Evolutionary conservation across 2,113 vertebrate genomes (phyloP).

Genomic region (Cyanoliseus patagonus): DNA sequence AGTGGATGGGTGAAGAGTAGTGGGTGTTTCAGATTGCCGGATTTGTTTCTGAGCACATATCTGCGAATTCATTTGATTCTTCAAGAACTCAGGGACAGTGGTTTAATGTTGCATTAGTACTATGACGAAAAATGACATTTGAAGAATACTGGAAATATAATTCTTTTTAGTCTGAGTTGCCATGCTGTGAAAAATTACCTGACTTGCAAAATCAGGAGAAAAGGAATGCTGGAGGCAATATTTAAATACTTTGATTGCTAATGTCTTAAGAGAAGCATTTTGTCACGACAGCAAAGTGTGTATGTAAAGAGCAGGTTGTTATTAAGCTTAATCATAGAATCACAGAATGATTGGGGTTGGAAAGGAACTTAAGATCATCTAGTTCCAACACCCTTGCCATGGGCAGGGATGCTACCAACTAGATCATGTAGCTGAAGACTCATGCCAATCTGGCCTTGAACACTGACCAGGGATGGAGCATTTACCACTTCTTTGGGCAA

Average conservation of each 20-base stretch:
- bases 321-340: neutral
- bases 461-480: neutral
- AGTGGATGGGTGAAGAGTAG: neutral
- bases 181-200: neutral
- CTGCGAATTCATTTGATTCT: slow-evolving; percentile 5
- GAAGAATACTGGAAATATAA: slow-evolving; percentile 20
- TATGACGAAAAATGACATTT: slow-evolving; percentile 14
- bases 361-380: neutral
- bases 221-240: neutral
- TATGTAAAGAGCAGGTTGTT: neutral
- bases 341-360: neutral
- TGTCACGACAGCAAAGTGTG: neutral
- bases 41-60: neutral
- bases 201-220: slow-evolving; percentile 14
- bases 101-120: slow-evolving; percentile 1
- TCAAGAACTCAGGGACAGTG: neutral
- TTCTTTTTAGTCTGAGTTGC: slow-evolving; percentile 15
- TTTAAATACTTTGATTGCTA: neutral
- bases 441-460: neutral
- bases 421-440: neutral
- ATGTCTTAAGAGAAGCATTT: neutral
- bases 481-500: neutral
- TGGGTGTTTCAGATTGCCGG: neutral
- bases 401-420: neutral
- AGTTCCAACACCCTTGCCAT: neutral